phyloP scores from a whole-genome alignment of 2,113 vertebrate genomes.

The Chunga burmeisteri region DNA sequence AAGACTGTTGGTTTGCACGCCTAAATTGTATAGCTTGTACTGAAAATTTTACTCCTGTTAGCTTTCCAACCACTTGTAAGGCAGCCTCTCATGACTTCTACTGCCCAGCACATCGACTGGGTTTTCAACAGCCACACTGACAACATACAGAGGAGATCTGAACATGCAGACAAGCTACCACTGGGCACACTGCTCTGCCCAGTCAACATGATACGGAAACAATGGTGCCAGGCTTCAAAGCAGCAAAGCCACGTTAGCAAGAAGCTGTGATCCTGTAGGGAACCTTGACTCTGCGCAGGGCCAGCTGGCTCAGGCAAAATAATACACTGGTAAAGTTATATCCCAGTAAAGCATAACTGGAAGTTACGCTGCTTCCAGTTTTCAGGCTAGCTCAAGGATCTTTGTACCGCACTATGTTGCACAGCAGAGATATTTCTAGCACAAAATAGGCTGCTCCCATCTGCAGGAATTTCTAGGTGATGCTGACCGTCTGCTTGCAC shows the following conservation, averaged over 20 bases:
- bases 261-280: not conserved
- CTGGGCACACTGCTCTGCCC: not conserved
- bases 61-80: not conserved
- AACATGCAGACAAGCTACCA: not conserved
- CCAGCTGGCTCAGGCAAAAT: not conserved
- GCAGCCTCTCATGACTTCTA: not conserved
- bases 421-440: not conserved
- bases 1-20: not conserved
- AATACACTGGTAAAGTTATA: not conserved
- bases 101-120: not conserved
- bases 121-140: not conserved
- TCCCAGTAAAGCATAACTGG: not conserved
- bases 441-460: not conserved
- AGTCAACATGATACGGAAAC: not conserved
- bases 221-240: not conserved
- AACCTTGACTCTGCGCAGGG: not conserved
- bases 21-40: not conserved
- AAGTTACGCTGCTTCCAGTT: not conserved
- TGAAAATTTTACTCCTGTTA: not conserved
- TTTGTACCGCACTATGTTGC: accelerated
- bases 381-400: not conserved
- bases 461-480: not conserved
- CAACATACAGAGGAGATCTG: not conserved
- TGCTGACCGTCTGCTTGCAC: not conserved
- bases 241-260: not conserved